These are phyloP conservation scores for Myoxocephalus aenaeus DNA, from an alignment of 2,797 vertebrate genomes.

Conservation along the genomic window DNA sequence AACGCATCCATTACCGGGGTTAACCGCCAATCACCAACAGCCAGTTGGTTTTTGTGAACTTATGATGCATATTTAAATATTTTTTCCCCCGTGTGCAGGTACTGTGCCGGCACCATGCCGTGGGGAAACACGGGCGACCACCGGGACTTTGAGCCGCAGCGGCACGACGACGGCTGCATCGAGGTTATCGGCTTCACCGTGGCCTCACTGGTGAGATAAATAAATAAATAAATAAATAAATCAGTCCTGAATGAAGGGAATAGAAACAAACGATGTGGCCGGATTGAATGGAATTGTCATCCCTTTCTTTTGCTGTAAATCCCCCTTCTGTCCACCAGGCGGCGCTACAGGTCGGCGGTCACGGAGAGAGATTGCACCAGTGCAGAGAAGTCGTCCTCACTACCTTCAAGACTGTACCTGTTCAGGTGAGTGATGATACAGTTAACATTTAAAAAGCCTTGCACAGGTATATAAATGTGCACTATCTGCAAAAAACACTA, in stretches of 20 bases:
- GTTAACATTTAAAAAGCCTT: not conserved
- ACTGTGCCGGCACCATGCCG: constrained; percentile 99
- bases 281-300: not conserved
- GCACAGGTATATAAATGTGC: not conserved
- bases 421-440: constrained; percentile 87
- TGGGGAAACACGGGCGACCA: constrained; percentile 99
- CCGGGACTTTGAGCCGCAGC: constrained; percentile 98
- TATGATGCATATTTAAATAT: not conserved
- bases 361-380: constrained; percentile 95
- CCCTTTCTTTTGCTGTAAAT: not conserved
- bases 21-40: no score
- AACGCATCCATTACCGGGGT: not conserved
- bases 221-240: not conserved
- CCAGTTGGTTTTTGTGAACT: no score
- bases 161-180: constrained; percentile 97
- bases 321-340: constrained; percentile 82
- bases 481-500: no score
- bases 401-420: constrained; percentile 95
- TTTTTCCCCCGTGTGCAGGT: constrained; percentile 79
- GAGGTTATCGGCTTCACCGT: constrained; percentile 99
- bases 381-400: constrained; percentile 96
- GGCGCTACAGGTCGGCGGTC: constrained; percentile 96
- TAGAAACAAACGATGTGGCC: accelerated
- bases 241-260: not conserved
- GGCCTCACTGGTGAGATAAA: constrained; percentile 92